Base-by-base conservation (phyloP, 2,113 vertebrate genomes). In the Paracyprichromis sp. region DNA sequence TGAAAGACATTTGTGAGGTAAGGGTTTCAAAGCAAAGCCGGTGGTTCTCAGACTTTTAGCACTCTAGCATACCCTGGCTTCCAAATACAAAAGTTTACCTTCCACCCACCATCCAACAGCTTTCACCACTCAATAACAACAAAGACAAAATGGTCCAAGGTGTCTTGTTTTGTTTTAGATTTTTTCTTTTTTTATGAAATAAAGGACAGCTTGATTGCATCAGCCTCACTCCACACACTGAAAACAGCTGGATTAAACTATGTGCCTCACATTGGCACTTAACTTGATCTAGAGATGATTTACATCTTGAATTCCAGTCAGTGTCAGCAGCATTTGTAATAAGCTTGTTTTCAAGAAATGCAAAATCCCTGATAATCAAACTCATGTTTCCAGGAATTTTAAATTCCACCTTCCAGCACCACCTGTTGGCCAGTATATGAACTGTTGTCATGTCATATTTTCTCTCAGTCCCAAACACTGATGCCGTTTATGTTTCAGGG, bases 1-100 rank as follows among this genome's bases (percentile, higher is more conserved):
- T 99, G 66, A 98, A 97, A 94, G 98, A 99, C 95, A 99, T 99
- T 96, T 99, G 98, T 82, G 98, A 99, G 97, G 98, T 98, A 93
- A 12, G 9, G 34, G 47, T 17, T 56, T 36, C 13, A 50, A 29
- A 47, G 16, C 43, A 29, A 29, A 47, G 16, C 43, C 6, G n/a
- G 11, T 43, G 45, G 45, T 52, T 19, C 73, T 52, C 26, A 78
- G 17, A 34, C 45, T 34, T 78, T 38, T 69, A 21, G 34, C 34
- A 4, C 19, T 78, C 45, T 78, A 78, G 73, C 10, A 6, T 78
- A 12, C 10, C 24, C 10, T 17, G 6, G 14, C 17, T 31, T 78
- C 26, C 24, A 78, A n/a, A 34, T 78, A 13, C 73, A 78, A 34
- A 34, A n/a, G 73, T 78, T 78, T 13, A 69, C 61, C 34, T 69